Base-by-base conservation (phyloP, 2,797 vertebrate species). In the Typhlichthys subterraneus region DNA sequence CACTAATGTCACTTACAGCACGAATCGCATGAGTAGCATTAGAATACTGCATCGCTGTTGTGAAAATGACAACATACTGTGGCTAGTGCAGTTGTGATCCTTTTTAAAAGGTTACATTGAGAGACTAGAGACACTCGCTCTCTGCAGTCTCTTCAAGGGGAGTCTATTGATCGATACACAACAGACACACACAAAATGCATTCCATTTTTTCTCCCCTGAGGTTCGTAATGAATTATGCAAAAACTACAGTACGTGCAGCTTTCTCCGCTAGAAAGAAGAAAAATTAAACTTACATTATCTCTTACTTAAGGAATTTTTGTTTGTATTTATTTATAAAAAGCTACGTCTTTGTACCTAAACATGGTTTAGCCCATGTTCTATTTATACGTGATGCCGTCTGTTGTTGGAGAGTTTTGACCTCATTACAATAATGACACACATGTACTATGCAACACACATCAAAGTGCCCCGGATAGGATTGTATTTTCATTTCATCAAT, bases 1-100 rank as follows among this genome's bases (percentile, higher is more conserved):
- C 66, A 66, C 42, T 49, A 12, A 53, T 53, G 6, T 45, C 69
- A 45, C 79, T 77, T 66, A 55, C 12, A 29, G 12, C 29, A 52
- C 11, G 8, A 57, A 11, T 23, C 3, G 76, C 45, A 57, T 57
- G 23, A 23, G 2, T 23, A 45, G 15, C 51, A 58, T 55, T 45
- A 52, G 53, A 75, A 61, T 46, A 56, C 59, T 70, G 69, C 62
- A 14, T 19, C 65, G 3, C 29, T 51, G 63, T 57, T 61, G 54
- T 57, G 14, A 61, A 23, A 49, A 55, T 12, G 11, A 7, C 38
- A 42, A 7, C 9, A 9, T 42, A 42, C 38, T 42, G 38, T 42
- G 38, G 38, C 55, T 5, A 6, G 45, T 57, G 12, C 8, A 46
- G 42, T 51, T 62, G 17, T 49, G 19, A 53, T 59, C 12, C 8